Percentiles rank a stretch among this genome's conserved stretches.
Evolutionary conservation across 2,888 invertebrate genomes (phyloP).

Genomic region (Temnothorax rugatulus): DNA sequence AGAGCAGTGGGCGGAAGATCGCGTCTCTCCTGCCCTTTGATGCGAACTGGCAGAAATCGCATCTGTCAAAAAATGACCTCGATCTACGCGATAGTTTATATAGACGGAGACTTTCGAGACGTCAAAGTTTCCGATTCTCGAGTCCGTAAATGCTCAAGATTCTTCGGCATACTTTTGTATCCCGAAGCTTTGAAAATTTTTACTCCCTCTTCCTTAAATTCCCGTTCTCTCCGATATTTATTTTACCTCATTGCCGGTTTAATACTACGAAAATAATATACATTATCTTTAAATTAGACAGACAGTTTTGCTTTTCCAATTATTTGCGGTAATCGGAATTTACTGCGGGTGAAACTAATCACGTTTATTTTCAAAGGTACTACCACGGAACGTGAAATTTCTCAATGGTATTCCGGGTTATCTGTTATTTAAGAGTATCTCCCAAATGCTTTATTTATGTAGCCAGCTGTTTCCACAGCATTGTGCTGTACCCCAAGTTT

Average conservation of each 20-base stretch:
- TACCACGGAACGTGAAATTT: background rate
- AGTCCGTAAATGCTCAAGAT: background rate
- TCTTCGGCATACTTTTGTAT: background rate
- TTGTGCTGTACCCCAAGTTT: conserved; percentile 15
- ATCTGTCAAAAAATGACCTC: background rate
- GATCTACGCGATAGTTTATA: conserved; percentile 1
- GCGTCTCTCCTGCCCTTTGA: background rate
- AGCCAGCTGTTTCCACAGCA: conserved; percentile 10
- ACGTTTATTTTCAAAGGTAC: background rate
- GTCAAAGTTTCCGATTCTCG: background rate
- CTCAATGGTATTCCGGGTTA: background rate
- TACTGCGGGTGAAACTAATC: background rate
- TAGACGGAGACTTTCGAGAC: background rate
- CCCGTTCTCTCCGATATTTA: background rate
- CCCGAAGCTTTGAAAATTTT: background rate
- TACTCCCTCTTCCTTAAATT: background rate
- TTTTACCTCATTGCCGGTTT: background rate
- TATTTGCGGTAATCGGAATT: background rate
- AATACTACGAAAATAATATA: background rate
- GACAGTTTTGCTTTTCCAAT: background rate
- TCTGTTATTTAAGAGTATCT: conserved; percentile 31
- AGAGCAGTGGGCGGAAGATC: conserved; percentile 6
- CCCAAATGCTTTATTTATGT: conserved; percentile 41
- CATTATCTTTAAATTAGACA: background rate
- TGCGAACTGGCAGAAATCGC: background rate